Evolutionary conservation across 2,888 invertebrate species (phyloP).

Genomic region (Pandemis corylana): DNA sequence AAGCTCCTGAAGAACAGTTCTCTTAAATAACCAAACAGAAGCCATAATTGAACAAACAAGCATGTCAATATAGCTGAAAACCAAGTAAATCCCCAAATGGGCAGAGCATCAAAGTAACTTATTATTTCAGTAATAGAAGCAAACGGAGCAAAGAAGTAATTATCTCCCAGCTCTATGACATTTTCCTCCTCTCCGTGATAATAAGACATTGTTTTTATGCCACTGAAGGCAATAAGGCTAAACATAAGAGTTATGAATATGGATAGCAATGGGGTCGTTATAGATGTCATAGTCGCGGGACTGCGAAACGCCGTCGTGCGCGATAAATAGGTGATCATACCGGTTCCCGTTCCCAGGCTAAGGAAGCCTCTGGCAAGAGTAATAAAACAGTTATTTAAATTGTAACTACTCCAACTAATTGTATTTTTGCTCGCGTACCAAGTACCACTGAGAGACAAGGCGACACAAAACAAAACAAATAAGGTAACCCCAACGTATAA

Average conservation of each 20-base stretch:
- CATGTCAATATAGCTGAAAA: slow-evolving; percentile 64
- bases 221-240: slow-evolving; percentile 65
- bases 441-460: slow-evolving; percentile 67
- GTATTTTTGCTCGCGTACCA: slow-evolving; percentile 68
- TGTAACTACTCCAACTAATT: slow-evolving; percentile 55
- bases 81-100: slow-evolving; percentile 71
- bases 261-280: slow-evolving; percentile 63
- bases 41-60: slow-evolving; percentile 67
- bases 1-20: slow-evolving; percentile 54
- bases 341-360: slow-evolving; percentile 66
- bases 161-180: slow-evolving; percentile 65
- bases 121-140: slow-evolving; percentile 69
- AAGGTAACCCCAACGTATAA: slow-evolving; percentile 58
- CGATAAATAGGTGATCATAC: slow-evolving; percentile 66
- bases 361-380: slow-evolving; percentile 61
- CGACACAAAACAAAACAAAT: slow-evolving; percentile 65
- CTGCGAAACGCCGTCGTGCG: slow-evolving; percentile 70
- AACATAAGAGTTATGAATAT: slow-evolving; percentile 58
- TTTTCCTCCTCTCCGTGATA: slow-evolving; percentile 74
- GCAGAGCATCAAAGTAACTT: slow-evolving; percentile 64
- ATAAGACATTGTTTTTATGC: slow-evolving; percentile 73
- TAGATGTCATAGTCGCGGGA: slow-evolving; percentile 73
- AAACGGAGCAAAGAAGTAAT: slow-evolving; percentile 61
- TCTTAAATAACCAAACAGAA: slow-evolving; percentile 62
- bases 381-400: slow-evolving; percentile 50